Evolutionary conservation across 2,113 vertebrate species (phyloP).

Genomic region (Lepisosteus osseus): DNA sequence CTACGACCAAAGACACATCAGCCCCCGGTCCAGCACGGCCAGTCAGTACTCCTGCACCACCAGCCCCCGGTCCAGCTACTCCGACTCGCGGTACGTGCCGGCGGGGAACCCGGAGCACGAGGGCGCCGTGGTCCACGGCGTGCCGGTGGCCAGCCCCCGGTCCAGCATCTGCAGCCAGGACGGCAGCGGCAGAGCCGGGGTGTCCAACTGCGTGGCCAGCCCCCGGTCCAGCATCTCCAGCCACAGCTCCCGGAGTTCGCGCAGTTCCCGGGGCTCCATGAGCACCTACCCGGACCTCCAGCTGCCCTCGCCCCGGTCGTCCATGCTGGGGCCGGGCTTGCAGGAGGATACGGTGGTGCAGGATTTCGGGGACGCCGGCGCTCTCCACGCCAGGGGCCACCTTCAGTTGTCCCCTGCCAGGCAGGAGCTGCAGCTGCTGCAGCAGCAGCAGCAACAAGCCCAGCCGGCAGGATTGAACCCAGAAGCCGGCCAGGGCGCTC

Average conservation of each 20-base stretch:
- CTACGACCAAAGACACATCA: slow-evolving; percentile 89
- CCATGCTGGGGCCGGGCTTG: slow-evolving; percentile 65
- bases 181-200: slow-evolving; percentile 55
- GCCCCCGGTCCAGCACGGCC: slow-evolving; percentile 83
- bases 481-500: slow-evolving; percentile 43
- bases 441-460: slow-evolving; percentile 42
- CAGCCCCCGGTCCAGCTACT: slow-evolving; percentile 77
- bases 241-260: slow-evolving; percentile 79
- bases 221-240: slow-evolving; percentile 89
- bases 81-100: slow-evolving; percentile 66
- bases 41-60: slow-evolving; percentile 79
- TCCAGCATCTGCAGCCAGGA: slow-evolving; percentile 84
- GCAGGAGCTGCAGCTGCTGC: slow-evolving; percentile 50
- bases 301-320: slow-evolving; percentile 76
- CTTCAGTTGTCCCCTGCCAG: slow-evolving; percentile 64
- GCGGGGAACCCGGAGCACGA: slow-evolving; percentile 60
- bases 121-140: slow-evolving; percentile 47
- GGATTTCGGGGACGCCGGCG: slow-evolving; percentile 66
- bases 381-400: slow-evolving; percentile 55
- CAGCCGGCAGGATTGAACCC: slow-evolving; percentile 34
- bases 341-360: slow-evolving; percentile 67
- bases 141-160: slow-evolving; percentile 69
- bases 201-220: slow-evolving; percentile 67
- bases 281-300: slow-evolving; percentile 80
- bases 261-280: slow-evolving; percentile 83